These are phyloP conservation scores for Cheumatopsyche charites DNA, from an alignment of 1,140 invertebrate genomes.

Conservation along the genomic window DNA sequence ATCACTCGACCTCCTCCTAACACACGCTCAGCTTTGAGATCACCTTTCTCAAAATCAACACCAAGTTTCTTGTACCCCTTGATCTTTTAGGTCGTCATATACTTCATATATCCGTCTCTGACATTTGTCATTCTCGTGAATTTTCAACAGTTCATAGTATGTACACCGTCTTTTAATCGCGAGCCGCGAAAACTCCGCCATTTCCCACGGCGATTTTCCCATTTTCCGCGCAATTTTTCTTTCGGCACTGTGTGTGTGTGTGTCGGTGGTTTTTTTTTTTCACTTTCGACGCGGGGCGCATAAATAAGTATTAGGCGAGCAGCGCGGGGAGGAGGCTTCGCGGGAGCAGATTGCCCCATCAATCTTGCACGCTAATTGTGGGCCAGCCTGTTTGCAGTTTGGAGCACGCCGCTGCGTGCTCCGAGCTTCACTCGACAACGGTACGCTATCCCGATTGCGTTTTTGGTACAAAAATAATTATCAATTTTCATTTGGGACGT, in stretches of 20 bases:
- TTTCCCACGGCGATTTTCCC: background rate
- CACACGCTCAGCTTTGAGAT: too few species aligned
- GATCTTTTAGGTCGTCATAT: too few species aligned
- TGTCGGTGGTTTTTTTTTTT: too few species aligned
- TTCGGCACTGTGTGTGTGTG: background rate
- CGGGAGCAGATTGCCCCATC: conserved; percentile 49
- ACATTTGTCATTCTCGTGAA: too few species aligned
- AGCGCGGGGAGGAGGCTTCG: conserved; percentile 8
- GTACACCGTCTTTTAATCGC: too few species aligned
- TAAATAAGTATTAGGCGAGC: conserved; percentile 47
- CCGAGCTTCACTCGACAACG: background rate
- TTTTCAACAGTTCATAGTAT: too few species aligned
- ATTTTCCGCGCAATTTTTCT: background rate
- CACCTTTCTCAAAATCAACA: too few species aligned
- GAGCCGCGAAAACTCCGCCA: background rate
- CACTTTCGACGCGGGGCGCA: conserved; percentile 15
- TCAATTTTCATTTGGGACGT: too few species aligned
- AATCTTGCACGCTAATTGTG: conserved; percentile 49
- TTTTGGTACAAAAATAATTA: too few species aligned
- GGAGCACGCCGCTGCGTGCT: conserved; percentile 28
- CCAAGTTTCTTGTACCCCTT: too few species aligned
- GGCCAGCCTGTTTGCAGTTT: conserved; percentile 48
- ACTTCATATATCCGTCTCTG: too few species aligned
- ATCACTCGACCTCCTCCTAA: too few species aligned
- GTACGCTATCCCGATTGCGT: background rate